A percentile compares a stretch with the other conserved stretches of the same genome.
These are phyloP conservation scores for Lasioglossum villosulum DNA, from an alignment of 2,888 invertebrate genomes.

Conservation along the genomic window DNA sequence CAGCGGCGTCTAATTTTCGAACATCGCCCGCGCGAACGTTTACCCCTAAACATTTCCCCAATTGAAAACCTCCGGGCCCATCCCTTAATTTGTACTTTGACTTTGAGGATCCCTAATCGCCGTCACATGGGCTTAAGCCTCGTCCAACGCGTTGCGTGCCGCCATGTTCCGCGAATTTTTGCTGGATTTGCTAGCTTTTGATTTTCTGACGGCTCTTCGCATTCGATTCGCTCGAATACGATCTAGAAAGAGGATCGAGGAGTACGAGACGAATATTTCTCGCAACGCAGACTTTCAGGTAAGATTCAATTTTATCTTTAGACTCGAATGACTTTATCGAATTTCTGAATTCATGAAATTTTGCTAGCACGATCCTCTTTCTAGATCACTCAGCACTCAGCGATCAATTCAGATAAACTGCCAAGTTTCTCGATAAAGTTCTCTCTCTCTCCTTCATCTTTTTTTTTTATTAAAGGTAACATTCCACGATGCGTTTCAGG, in stretches of 20 bases:
- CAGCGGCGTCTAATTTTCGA: background rate
- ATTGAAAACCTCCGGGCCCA: constrained; percentile 63
- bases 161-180: background rate
- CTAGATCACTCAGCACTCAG: background rate
- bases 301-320: background rate
- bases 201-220: background rate
- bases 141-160: constrained; percentile 36
- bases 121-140: constrained; percentile 7
- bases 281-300: too few relatives aligned
- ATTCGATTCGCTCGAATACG: background rate
- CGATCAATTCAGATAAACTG: background rate
- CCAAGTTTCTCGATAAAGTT: background rate
- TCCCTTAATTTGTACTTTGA: constrained; percentile 72
- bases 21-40: constrained; percentile 16
- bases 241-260: background rate
- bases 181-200: background rate
- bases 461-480: constrained; percentile 1
- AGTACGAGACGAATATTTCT: background rate
- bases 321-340: background rate
- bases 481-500: constrained; percentile 5
- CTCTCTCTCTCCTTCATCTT: background rate
- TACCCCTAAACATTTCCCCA: constrained; percentile 31
- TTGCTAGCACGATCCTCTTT: too few relatives aligned
- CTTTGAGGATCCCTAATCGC: constrained; percentile 64
- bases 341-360: too few relatives aligned